These are phyloP conservation scores for Steatocranus sp. DNA, from an alignment of 2,797 vertebrate species.

Conservation along the genomic window DNA sequence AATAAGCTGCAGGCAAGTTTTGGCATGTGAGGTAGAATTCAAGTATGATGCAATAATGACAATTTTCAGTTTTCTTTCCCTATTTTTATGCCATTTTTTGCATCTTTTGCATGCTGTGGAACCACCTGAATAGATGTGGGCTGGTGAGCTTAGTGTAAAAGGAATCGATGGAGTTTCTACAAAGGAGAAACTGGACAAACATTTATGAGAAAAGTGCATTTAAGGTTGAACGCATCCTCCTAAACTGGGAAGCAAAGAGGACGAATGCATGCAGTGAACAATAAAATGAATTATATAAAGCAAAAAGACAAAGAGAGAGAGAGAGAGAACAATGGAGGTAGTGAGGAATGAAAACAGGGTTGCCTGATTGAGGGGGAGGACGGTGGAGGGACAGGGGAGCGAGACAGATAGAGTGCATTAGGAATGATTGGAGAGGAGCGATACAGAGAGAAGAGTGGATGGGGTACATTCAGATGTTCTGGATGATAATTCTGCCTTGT, in stretches of 20 bases:
- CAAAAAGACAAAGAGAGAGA: neutral
- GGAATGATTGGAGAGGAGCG: slow-evolving; percentile 43
- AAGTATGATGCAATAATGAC: neutral
- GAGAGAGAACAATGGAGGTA: slow-evolving; percentile 3
- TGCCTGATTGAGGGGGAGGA: slow-evolving; percentile 27
- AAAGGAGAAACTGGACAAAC: neutral
- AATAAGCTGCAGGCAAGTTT: neutral
- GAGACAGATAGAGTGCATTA: slow-evolving; percentile 36
- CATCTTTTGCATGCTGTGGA: neutral
- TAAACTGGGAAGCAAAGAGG: neutral
- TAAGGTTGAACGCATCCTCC: neutral
- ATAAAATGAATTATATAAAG: neutral
- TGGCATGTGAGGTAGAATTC: neutral
- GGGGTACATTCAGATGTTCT: slow-evolving; percentile 59
- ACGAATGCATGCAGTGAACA: neutral
- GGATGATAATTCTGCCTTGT: slow-evolving; percentile 50
- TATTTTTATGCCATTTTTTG: neutral
- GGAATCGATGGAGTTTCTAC: neutral
- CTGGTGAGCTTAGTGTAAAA: neutral
- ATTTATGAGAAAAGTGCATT: neutral
- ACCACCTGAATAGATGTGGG: neutral
- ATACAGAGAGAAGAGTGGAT: neutral
- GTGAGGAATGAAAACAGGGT: neutral
- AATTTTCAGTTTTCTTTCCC: neutral
- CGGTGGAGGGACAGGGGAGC: neutral